Evolutionary conservation across 2,888 invertebrate genomes (phyloP).

Genomic region (Chaitophorus viminalis): DNA sequence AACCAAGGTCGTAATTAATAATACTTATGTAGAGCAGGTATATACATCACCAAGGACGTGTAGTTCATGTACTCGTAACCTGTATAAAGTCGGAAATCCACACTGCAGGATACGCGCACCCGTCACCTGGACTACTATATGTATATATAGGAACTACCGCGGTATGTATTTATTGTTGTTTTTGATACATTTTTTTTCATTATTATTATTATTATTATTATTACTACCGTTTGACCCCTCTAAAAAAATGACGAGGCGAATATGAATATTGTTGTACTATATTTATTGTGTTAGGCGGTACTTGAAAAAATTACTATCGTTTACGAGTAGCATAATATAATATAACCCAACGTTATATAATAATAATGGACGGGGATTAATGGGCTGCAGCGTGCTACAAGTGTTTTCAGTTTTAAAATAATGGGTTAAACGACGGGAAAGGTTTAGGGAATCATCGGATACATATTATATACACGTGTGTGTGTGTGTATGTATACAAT

Average conservation of each 20-base stretch:
- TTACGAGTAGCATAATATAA: neutral
- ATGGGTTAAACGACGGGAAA: slow-evolving; percentile 46
- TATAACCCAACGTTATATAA: neutral
- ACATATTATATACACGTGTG: neutral
- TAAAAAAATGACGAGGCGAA: slow-evolving; percentile 9
- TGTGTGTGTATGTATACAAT: neutral
- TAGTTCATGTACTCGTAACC: too few relatives aligned
- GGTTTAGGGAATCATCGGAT: slow-evolving; percentile 44
- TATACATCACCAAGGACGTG: neutral
- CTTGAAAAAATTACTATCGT: slow-evolving; percentile 1
- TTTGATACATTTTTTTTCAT: neutral
- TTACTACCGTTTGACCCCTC: neutral
- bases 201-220: neutral
- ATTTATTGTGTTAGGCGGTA: neutral
- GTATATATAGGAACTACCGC: neutral
- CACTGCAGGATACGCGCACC: neutral
- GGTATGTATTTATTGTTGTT: neutral
- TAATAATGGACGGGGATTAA: slow-evolving; percentile 10
- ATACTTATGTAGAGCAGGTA: too few relatives aligned
- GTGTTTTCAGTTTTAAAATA: slow-evolving; percentile 41
- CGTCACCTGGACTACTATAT: neutral
- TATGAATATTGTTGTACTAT: neutral
- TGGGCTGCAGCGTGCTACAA: slow-evolving; percentile 22
- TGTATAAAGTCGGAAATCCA: neutral
- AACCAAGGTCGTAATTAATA: neutral